These are phyloP conservation scores for Torymus tubicola DNA, from an alignment of 2,888 invertebrate species.

Conservation along the genomic window DNA sequence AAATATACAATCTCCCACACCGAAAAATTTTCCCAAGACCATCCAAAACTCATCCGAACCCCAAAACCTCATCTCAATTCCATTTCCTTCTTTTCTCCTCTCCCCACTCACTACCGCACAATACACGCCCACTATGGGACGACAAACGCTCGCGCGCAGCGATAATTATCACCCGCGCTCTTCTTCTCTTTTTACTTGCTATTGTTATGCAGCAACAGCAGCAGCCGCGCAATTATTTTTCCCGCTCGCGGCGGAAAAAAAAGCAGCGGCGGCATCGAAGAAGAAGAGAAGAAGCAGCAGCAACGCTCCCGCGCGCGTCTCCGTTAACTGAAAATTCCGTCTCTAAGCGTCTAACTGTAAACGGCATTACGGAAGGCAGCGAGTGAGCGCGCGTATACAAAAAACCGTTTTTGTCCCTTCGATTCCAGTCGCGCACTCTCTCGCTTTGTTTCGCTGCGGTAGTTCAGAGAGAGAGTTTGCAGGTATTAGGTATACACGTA, in stretches of 20 bases:
- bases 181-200: constrained; percentile 16
- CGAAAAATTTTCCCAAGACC: no score
- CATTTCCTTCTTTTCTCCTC: neutral
- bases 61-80: neutral
- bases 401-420: constrained; percentile 40
- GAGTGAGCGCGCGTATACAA: neutral
- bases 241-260: neutral
- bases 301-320: neutral
- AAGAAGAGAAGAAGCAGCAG: neutral
- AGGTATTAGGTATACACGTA: no score
- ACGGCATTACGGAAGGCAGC: constrained; percentile 44
- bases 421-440: neutral
- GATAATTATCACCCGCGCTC: constrained; percentile 25
- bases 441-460: no score
- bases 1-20: no score
- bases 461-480: no score
- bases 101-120: neutral
- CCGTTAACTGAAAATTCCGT: constrained; percentile 49
- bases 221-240: constrained; percentile 20
- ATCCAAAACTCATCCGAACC: neutral
- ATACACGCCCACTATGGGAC: constrained; percentile 8
- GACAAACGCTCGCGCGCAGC: neutral
- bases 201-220: constrained; percentile 12
- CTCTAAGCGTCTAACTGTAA: constrained; percentile 44
- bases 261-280: neutral